phyloP scores from a whole-genome alignment of 1,140 invertebrate species.

The Drosophila ogumai region DNA sequence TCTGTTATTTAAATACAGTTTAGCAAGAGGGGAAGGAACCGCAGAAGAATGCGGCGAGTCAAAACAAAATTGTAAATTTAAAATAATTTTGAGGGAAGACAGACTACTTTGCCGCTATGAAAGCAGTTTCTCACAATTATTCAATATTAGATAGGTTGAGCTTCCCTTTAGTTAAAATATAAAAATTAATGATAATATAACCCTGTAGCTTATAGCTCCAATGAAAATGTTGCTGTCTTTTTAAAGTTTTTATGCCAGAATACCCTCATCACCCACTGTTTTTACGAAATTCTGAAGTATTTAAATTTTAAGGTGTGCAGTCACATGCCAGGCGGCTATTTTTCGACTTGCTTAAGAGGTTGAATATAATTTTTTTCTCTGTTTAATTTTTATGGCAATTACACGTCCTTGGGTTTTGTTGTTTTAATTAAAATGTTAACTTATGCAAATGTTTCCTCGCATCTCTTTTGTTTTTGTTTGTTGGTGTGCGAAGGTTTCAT shows the following conservation, averaged over 20 bases:
- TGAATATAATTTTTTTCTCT: conserved; percentile 13
- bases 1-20: conserved; percentile 38
- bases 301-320: conserved; percentile 24
- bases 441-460: conserved; percentile 24
- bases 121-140: not conserved
- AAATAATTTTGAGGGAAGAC: not conserved
- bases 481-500: not conserved
- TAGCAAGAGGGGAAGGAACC: conserved; percentile 9
- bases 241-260: not conserved
- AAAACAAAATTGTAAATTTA: conserved; percentile 25
- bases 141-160: not conserved
- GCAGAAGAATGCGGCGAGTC: not conserved
- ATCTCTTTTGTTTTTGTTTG: conserved; percentile 5
- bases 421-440: conserved; percentile 15
- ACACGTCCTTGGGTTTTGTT: conserved; percentile 13
- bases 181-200: not conserved
- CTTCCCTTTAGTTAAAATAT: not conserved
- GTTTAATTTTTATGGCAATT: conserved; percentile 37
- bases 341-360: conserved; percentile 2
- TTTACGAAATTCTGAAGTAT: conserved; percentile 9
- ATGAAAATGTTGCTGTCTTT: not conserved
- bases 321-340: conserved; percentile 23
- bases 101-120: not conserved
- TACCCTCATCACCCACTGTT: conserved; percentile 4
- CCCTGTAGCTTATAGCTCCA: too few species aligned